Conservation (phyloP, 1,140 invertebrate genomes). For the Mercenaria mercenaria region DNA sequence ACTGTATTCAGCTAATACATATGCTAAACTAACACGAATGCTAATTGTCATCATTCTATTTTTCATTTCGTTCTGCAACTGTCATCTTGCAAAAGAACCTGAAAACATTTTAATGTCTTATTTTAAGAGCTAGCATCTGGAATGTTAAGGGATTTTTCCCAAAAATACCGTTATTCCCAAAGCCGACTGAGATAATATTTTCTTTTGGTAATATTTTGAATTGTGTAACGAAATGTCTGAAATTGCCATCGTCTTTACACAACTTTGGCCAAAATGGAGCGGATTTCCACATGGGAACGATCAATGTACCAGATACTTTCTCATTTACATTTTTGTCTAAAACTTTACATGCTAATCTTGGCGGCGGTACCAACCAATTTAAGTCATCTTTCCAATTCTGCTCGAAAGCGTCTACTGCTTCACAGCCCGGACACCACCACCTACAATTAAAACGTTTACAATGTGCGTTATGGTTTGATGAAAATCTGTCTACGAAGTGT, state of each 20-base stretch:
- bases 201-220: not conserved
- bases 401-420: slow-evolving; percentile 11
- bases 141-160: too few relatives aligned
- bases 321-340: not conserved
- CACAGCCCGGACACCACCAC: not conserved
- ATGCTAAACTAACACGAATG: not conserved
- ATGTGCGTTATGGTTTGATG: not conserved
- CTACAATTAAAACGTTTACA: slow-evolving; percentile 27
- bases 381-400: not conserved
- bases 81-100: not conserved
- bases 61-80: not conserved
- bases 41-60: too few relatives aligned
- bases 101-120: too few relatives aligned
- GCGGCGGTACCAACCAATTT: slow-evolving; percentile 44
- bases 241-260: not conserved
- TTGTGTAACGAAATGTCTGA: not conserved
- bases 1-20: too few relatives aligned
- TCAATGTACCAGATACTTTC: not conserved
- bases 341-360: not conserved
- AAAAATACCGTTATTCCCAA: slow-evolving; percentile 14
- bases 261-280: not conserved
- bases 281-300: slow-evolving; percentile 14
- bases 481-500: slow-evolving; percentile 7
- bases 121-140: too few relatives aligned
- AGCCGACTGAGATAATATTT: not conserved